Percentiles rank a stretch among this genome's conserved stretches.
Conservation (phyloP, 2,113 vertebrate genomes). For the Cochlearius cochlearius region DNA sequence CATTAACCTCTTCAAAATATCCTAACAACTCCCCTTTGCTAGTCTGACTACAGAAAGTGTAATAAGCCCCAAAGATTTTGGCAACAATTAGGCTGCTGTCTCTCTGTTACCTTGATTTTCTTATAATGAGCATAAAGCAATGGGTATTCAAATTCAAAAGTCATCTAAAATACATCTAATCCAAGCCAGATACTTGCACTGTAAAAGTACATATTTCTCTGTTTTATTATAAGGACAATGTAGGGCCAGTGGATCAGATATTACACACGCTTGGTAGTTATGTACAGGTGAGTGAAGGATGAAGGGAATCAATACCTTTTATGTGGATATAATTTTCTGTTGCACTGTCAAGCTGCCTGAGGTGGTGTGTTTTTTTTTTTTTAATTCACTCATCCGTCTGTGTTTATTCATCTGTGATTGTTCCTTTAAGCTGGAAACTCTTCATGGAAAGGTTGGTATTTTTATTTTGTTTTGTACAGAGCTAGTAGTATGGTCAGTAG, state of each 20-base stretch:
- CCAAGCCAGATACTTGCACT: not conserved
- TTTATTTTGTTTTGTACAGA: not conserved
- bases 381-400: not conserved
- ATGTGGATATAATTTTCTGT: not conserved
- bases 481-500: not conserved
- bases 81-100: not conserved
- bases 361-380: not conserved
- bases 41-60: not conserved
- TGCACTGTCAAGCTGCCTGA: not conserved
- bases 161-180: not conserved
- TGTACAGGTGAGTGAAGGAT: not conserved
- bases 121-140: not conserved
- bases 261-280: not conserved
- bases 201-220: not conserved
- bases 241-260: not conserved
- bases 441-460: not conserved
- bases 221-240: not conserved
- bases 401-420: not conserved
- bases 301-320: not conserved
- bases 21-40: not conserved
- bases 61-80: not conserved
- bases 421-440: not conserved
- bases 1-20: not conserved
- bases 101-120: not conserved
- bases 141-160: not conserved